Evolutionary conservation across 2,113 vertebrate species (phyloP).

Genomic region (Ardeotis arabs): DNA sequence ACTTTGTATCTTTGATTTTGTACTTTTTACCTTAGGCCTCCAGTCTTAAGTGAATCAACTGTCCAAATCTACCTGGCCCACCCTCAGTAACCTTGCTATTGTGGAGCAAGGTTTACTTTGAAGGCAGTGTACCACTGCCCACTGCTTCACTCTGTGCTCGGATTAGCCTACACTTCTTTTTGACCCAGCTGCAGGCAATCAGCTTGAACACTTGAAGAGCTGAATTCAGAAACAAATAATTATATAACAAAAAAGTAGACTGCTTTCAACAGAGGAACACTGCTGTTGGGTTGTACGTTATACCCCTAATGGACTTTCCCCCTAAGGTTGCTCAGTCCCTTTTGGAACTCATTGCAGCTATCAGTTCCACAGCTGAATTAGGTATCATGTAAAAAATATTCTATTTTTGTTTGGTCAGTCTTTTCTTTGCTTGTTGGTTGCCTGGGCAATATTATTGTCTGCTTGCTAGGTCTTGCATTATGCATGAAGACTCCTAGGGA

Average conservation of each 20-base stretch:
- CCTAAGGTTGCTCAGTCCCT: neutral
- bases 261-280: neutral
- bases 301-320: neutral
- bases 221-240: neutral
- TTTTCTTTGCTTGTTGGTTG: neutral
- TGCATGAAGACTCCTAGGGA: neutral
- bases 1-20: neutral
- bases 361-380: neutral
- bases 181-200: neutral
- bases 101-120: neutral
- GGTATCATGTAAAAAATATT: neutral
- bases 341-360: neutral
- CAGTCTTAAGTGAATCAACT: neutral
- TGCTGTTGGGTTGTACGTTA: neutral
- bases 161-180: neutral
- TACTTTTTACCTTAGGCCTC: neutral
- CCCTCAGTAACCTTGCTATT: neutral
- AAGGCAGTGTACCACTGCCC: neutral
- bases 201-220: neutral
- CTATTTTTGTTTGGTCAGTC: neutral
- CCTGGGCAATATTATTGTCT: neutral
- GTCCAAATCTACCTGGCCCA: neutral
- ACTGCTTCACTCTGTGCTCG: neutral
- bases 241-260: neutral
- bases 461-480: neutral